A percentile compares a stretch with the other conserved stretches of the same genome.
These are phyloP conservation scores for Scaptomyza hsui DNA, from an alignment of 1,140 invertebrate genomes.

Conservation along the genomic window DNA sequence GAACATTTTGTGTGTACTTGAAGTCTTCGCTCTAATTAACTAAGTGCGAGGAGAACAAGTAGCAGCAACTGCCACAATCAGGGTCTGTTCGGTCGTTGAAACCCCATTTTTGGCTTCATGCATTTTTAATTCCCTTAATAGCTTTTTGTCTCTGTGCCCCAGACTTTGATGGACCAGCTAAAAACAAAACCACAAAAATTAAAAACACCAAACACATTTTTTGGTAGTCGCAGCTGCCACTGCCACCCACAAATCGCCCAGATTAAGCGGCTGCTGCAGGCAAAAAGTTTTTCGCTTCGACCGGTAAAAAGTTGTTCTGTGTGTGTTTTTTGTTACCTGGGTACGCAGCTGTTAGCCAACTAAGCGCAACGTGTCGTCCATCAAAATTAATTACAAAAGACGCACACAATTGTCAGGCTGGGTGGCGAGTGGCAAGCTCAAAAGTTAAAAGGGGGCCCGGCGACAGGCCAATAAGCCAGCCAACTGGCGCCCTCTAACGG, in stretches of 20 bases:
- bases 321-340: constrained; percentile 45
- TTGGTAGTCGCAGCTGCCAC: constrained; percentile 36
- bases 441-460: constrained; percentile 78
- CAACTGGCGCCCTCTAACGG: constrained; percentile 45
- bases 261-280: constrained; percentile 56
- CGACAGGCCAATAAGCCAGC: constrained; percentile 60
- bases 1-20: constrained; percentile 58
- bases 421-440: constrained; percentile 46
- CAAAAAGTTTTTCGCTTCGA: constrained; percentile 51
- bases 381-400: constrained; percentile 83
- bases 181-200: constrained; percentile 55
- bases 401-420: constrained; percentile 65
- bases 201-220: constrained; percentile 65
- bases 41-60: constrained; percentile 46
- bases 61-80: background rate
- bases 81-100: constrained; percentile 15
- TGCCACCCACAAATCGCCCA: constrained; percentile 49
- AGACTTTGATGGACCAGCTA: constrained; percentile 78
- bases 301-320: constrained; percentile 57
- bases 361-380: constrained; percentile 80
- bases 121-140: constrained; percentile 82
- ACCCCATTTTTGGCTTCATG: constrained; percentile 73
- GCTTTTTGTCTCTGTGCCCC: constrained; percentile 73
- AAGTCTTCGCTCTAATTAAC: constrained; percentile 68
- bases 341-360: constrained; percentile 56